Conservation (phyloP, 2,113 vertebrate species). For the Myrmophylax atrothorax region DNA sequence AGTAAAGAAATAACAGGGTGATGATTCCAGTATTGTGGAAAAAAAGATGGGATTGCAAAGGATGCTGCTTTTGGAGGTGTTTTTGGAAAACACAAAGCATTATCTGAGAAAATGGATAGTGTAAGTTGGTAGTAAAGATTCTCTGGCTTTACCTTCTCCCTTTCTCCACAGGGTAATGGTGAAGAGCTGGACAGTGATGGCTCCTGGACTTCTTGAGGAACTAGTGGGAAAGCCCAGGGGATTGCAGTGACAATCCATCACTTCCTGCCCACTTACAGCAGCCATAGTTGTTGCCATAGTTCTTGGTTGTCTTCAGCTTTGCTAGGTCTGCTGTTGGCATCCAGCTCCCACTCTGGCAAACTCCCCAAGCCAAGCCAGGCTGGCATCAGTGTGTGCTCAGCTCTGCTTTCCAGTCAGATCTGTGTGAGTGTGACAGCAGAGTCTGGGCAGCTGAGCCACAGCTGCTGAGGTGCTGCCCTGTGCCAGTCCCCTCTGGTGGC, state of each 20-base stretch:
- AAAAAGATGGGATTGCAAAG: neutral
- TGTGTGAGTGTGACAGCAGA: accelerated
- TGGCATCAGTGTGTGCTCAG: accelerated
- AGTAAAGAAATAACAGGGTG: neutral
- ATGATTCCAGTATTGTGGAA: neutral
- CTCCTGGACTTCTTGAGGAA: neutral
- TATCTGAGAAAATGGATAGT: neutral
- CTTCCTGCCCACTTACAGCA: neutral
- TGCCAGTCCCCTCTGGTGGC: neutral
- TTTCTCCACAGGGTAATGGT: neutral
- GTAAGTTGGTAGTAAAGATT: neutral
- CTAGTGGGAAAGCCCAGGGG: neutral
- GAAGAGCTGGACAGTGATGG: neutral
- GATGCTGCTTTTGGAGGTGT: neutral
- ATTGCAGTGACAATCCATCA: neutral
- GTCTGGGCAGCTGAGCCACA: neutral
- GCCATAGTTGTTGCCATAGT: too few species aligned
- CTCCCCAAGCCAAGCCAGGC: neutral
- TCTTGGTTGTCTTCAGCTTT: neutral
- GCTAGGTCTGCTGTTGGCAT: neutral
- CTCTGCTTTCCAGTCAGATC: neutral
- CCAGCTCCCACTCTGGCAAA: neutral
- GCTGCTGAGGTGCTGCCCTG: neutral
- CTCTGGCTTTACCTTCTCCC: neutral
- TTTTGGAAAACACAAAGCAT: neutral